Base-by-base conservation (phyloP, 2,888 invertebrate genomes). In the Gastracanthus pulcherrimus region DNA sequence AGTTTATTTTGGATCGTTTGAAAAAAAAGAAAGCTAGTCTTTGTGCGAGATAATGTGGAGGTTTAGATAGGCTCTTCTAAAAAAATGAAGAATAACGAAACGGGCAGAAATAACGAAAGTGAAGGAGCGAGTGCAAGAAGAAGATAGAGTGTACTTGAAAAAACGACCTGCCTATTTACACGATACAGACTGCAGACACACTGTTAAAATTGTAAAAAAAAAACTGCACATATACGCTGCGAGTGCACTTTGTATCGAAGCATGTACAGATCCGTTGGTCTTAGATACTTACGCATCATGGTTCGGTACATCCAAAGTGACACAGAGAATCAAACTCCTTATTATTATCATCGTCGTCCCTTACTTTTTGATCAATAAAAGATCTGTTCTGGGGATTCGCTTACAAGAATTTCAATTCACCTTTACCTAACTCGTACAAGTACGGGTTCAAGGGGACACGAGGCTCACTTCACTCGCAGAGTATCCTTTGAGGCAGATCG, bases 1-100 rank as follows among this genome's bases (percentile, higher is more conserved):
- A 90, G 89, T 90, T 90, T 90, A 89, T 90, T 89, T 90, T 90
- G 87, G 88, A 89, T 90, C 88, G 88, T 90, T 90, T 89, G 84
- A 81, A 80, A 81, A 81, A 80, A 76, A 83, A 81, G 81, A 71
- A 87, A 88, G 88, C 89, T 90, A 89, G 89, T 89, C 89, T 88
- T 90, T 89, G 88, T 89, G 89, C 87, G 88, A 89, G 86, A 88
- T 89, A 87, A 89, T 87, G 87, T 86, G 89, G 86, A 86, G 87
- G 84, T 87, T 89, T 89, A 88, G 86, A 87, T 88, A 89, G 89
- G 86, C 82, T 88, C 87, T 88, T 89, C 85, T 85, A 85, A 87
- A 86, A 82, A 82, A 85, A 85, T 81, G 85, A 85, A 81, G 74
- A 85, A 82, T 82, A 82, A 76, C 71, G 84, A 83, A 83, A 83